A percentile compares a stretch with the other conserved stretches of the same genome.
Conservation (phyloP, 2,888 invertebrate species). For the Neelides folsomi region DNA sequence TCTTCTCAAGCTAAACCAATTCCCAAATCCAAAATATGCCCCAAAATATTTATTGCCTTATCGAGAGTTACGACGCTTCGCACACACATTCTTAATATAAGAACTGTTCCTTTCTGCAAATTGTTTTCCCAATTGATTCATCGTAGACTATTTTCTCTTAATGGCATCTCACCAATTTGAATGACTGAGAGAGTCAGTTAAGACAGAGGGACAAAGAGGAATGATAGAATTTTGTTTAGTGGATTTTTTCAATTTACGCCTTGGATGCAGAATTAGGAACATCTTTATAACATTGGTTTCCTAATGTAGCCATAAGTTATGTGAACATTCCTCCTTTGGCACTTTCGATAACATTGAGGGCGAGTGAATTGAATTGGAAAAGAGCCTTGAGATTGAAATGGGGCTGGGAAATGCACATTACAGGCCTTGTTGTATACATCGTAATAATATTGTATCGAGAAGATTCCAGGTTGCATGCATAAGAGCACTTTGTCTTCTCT, state of each 20-base stretch:
- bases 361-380: background rate
- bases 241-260: background rate
- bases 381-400: background rate
- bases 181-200: slow-evolving; percentile 1
- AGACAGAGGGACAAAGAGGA: background rate
- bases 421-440: no score
- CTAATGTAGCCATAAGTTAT: slow-evolving; percentile 6
- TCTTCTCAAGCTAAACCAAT: no score
- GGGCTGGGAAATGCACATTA: background rate
- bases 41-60: no score
- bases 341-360: background rate
- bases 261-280: background rate
- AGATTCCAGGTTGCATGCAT: slow-evolving; percentile 11
- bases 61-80: no score
- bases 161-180: no score
- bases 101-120: no score
- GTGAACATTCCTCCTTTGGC: slow-evolving; percentile 1
- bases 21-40: no score
- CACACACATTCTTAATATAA: no score
- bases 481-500: slow-evolving; percentile 14
- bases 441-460: background rate
- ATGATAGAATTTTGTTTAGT: background rate
- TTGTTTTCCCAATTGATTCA: no score
- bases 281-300: background rate
- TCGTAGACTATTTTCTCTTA: no score